Percentiles rank a stretch among this genome's conserved stretches.
Evolutionary conservation across 2,113 vertebrate species (phyloP).

Genomic region (Phocoena phocoena): DNA sequence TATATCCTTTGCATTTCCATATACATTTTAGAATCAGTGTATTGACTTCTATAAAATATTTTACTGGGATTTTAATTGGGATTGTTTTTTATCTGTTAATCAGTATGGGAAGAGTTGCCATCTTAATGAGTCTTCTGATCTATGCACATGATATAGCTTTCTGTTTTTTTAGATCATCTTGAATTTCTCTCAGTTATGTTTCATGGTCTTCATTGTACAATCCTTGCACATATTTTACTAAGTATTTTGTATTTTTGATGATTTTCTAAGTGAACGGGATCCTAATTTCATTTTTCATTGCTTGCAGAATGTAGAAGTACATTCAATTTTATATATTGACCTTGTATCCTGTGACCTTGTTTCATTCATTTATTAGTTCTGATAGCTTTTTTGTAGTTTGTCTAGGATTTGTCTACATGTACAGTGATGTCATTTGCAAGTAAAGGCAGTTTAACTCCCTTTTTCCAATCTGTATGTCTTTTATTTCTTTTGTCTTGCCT

Average conservation of each 20-base stretch:
- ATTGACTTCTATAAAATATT: not conserved
- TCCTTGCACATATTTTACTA: not conserved
- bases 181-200: not conserved
- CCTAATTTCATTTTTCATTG: not conserved
- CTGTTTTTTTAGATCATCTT: not conserved
- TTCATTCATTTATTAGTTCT: not conserved
- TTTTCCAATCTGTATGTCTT: not conserved
- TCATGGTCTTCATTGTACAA: not conserved
- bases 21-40: not conserved
- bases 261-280: not conserved
- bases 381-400: not conserved
- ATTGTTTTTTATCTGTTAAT: not conserved
- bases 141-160: not conserved
- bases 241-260: not conserved
- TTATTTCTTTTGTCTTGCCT: not conserved
- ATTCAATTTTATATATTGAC: not conserved
- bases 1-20: not conserved
- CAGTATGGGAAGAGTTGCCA: not conserved
- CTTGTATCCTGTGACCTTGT: not conserved
- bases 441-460: not conserved
- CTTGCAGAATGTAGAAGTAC: not conserved
- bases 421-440: not conserved
- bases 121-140: not conserved
- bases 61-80: not conserved
- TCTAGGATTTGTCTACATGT: not conserved